These are phyloP conservation scores for Odontamblyopus rebecca DNA, from an alignment of 2,797 vertebrate genomes.

Conservation along the genomic window DNA sequence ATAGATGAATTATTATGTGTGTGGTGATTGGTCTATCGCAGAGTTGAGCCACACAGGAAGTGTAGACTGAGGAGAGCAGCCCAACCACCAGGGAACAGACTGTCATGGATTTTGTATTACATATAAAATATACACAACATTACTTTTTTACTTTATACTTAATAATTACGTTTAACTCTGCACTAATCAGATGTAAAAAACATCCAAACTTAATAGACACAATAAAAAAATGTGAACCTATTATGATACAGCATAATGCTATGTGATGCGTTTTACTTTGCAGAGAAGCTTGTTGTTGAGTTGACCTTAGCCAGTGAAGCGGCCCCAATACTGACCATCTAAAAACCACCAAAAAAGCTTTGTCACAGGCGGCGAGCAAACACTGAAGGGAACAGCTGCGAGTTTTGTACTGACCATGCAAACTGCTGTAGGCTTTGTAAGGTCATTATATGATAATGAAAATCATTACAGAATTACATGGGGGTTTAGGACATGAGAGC, in stretches of 20 bases:
- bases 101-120: slow-evolving; percentile 19
- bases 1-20: slow-evolving; percentile 71
- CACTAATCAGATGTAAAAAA: not conserved
- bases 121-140: slow-evolving; percentile 6
- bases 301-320: slow-evolving; percentile 76
- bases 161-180: not conserved
- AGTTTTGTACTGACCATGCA: slow-evolving; percentile 83
- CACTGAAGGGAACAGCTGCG: slow-evolving; percentile 87
- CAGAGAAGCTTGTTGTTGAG: slow-evolving; percentile 47
- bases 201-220: not conserved
- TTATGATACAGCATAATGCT: not conserved
- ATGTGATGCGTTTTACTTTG: not conserved
- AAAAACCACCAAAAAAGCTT: slow-evolving; percentile 59
- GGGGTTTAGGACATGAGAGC: slow-evolving; percentile 93
- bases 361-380: slow-evolving; percentile 77
- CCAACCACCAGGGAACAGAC: slow-evolving; percentile 40
- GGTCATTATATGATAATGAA: slow-evolving; percentile 99
- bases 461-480: slow-evolving; percentile 99
- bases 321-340: slow-evolving; percentile 77
- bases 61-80: slow-evolving; percentile 43
- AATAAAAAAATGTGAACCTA: not conserved
- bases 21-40: slow-evolving; percentile 49
- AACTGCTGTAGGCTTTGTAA: slow-evolving; percentile 87
- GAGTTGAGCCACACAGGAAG: slow-evolving; percentile 61
- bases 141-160: not conserved